Evolutionary conservation across 2,113 vertebrate genomes (phyloP).

Genomic region (Poicephalus gulielmi): DNA sequence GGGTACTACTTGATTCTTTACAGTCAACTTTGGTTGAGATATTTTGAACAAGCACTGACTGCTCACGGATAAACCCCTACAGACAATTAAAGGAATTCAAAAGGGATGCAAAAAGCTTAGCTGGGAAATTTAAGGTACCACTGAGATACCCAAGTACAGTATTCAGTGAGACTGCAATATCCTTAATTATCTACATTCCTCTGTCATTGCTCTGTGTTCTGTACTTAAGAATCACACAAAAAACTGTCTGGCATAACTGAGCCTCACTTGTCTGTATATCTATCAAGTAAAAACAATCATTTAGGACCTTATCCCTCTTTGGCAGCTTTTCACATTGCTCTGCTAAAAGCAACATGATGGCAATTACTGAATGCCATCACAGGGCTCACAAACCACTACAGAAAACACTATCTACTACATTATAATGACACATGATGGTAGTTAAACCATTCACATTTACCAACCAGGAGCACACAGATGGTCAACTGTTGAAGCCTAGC

Average conservation of each 20-base stretch:
- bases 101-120: background rate
- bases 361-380: background rate
- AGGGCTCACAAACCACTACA: background rate
- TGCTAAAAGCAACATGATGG: background rate
- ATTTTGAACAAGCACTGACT: background rate
- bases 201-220: background rate
- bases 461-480: background rate
- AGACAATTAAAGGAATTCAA: background rate
- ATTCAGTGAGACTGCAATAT: background rate
- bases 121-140: background rate
- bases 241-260: background rate
- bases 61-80: background rate
- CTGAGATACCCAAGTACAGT: background rate
- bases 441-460: background rate
- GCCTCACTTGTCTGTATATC: background rate
- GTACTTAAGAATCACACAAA: background rate
- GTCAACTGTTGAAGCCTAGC: background rate
- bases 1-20: background rate
- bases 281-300: background rate
- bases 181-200: background rate
- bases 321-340: background rate
- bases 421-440: background rate
- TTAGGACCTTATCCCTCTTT: background rate
- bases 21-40: background rate
- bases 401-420: background rate